These are phyloP conservation scores for Drosophila neutralis DNA, from an alignment of 2,888 invertebrate genomes.

Conservation along the genomic window DNA sequence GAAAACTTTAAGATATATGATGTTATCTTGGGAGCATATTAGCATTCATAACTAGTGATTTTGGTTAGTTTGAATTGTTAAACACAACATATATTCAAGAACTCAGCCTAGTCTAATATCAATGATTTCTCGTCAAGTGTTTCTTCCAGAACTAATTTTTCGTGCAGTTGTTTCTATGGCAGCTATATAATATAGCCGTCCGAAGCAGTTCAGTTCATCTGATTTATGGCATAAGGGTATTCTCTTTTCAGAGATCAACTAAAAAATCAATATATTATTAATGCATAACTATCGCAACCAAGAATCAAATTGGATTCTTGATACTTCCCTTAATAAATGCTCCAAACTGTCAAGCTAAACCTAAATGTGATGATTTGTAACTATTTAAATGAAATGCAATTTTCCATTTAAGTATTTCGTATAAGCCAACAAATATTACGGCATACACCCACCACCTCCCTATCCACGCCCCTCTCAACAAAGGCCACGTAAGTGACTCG, in stretches of 20 bases:
- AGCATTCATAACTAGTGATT: not conserved
- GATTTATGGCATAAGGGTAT: not conserved
- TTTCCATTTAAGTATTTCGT: not conserved
- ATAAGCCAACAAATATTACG: not conserved
- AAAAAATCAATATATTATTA: not conserved
- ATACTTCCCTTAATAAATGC: not conserved
- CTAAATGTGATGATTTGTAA: not conserved
- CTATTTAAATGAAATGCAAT: not conserved
- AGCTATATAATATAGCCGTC: no score
- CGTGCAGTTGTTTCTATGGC: no score
- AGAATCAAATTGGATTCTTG: not conserved
- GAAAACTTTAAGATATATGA: not conserved
- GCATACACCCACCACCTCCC: not conserved
- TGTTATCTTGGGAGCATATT: not conserved
- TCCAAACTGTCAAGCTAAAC: not conserved
- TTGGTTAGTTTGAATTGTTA: not conserved
- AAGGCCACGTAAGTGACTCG: not conserved
- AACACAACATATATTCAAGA: no score
- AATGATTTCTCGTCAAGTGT: no score
- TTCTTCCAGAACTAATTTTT: no score
- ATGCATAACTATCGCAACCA: not conserved
- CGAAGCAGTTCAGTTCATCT: not conserved
- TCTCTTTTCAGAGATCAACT: not conserved
- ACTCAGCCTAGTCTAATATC: no score
- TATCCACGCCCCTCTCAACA: constrained; percentile 21